These are phyloP conservation scores for Lasioglossum calceatum DNA, from an alignment of 2,888 invertebrate genomes.

Conservation along the genomic window DNA sequence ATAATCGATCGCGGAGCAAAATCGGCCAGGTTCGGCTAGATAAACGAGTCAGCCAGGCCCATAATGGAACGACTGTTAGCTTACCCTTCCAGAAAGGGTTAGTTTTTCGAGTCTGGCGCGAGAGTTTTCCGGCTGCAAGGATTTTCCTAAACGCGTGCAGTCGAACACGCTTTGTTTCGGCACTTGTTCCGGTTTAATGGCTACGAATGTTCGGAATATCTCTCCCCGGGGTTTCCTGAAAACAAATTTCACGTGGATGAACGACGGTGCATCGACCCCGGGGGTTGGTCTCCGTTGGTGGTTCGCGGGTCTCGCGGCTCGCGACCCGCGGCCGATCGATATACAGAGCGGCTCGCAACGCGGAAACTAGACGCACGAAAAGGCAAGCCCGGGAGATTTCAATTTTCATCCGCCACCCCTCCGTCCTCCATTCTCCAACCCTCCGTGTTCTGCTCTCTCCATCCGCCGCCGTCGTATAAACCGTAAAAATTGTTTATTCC, in stretches of 20 bases:
- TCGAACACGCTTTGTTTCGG: conserved; percentile 55
- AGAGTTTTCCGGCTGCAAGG: not conserved
- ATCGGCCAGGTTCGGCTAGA: not conserved
- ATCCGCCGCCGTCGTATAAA: not conserved
- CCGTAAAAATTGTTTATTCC: conserved; percentile 58
- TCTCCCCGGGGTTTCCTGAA: conserved; percentile 56
- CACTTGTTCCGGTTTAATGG: conserved; percentile 45
- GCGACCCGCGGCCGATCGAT: conserved; percentile 59
- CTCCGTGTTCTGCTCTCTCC: not conserved
- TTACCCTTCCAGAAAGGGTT: not conserved
- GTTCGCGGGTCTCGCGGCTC: not conserved
- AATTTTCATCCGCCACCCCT: conserved; percentile 53
- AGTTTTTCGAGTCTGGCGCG: not conserved
- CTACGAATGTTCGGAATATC: conserved; percentile 66
- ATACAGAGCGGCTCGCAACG: conserved; percentile 50
- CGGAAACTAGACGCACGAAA: conserved; percentile 52
- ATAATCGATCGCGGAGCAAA: not conserved
- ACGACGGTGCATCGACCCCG: conserved; percentile 66
- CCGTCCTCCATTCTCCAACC: not conserved
- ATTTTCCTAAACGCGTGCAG: not conserved
- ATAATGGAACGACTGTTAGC: too few relatives aligned
- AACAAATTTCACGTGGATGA: conserved; percentile 69
- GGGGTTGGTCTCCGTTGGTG: not conserved
- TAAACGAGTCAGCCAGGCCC: not conserved
- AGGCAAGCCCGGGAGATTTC: conserved; percentile 63